Conservation (phyloP, 2,888 invertebrate genomes). For the Volucella inflata region DNA sequence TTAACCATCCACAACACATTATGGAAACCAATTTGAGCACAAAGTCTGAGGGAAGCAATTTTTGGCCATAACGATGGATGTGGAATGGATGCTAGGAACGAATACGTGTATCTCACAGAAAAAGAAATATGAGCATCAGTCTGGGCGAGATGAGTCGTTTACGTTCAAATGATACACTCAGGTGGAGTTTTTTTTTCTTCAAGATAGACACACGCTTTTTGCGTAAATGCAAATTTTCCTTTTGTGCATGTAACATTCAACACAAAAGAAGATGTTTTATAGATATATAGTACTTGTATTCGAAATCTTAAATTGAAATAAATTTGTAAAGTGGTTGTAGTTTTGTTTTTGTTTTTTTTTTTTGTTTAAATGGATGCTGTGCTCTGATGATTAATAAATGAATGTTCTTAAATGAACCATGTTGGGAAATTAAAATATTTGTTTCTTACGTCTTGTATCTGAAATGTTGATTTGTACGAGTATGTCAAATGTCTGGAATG, state of each 20-base stretch:
- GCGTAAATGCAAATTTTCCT: slow-evolving; percentile 37
- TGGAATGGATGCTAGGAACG: background rate
- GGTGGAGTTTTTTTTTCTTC: slow-evolving; percentile 32
- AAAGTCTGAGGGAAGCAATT: slow-evolving; percentile 46
- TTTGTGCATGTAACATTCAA: slow-evolving; percentile 2
- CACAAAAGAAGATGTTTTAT: slow-evolving; percentile 5
- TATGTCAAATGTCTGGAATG: background rate
- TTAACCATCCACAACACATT: slow-evolving; percentile 26
- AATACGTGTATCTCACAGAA: slow-evolving; percentile 9
- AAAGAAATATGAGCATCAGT: slow-evolving; percentile 60
- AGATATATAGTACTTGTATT: too few relatives aligned
- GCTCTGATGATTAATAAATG: background rate
- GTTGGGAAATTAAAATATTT: background rate
- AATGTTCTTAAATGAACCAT: background rate
- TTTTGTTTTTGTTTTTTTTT: slow-evolving; percentile 23
- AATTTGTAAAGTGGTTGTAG: slow-evolving; percentile 47
- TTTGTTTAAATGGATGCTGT: slow-evolving; percentile 3
- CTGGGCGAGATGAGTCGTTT: slow-evolving; percentile 54
- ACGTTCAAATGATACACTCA: slow-evolving; percentile 56
- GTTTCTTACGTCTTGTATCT: background rate
- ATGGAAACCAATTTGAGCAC: slow-evolving; percentile 57
- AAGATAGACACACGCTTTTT: background rate
- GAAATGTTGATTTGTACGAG: background rate
- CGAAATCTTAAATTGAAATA: slow-evolving; percentile 58
- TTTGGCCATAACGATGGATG: background rate